phyloP scores from a whole-genome alignment of 2,113 vertebrate species.

The Muntiacus muntjak region DNA sequence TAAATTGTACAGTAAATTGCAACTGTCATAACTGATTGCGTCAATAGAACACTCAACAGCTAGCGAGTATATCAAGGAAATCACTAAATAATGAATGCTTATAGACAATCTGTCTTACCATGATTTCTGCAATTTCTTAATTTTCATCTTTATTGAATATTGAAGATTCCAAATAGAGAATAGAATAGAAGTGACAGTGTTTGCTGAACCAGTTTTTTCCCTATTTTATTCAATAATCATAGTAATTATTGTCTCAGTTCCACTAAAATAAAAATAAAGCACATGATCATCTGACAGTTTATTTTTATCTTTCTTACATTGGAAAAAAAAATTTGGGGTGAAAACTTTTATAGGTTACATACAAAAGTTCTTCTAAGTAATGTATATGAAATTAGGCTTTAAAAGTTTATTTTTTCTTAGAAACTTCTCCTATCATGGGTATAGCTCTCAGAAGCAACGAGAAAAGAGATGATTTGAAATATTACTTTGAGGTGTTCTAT shows the following conservation, averaged over 20 bases:
- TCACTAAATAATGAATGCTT: slow-evolving; percentile 69
- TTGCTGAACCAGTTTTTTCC: slow-evolving; percentile 48
- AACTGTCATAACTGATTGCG: slow-evolving; percentile 45
- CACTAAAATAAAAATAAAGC: background rate
- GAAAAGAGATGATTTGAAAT: background rate
- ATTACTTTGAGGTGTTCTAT: background rate
- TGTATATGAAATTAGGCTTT: background rate
- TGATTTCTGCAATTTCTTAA: slow-evolving; percentile 55
- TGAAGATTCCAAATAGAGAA: slow-evolving; percentile 53
- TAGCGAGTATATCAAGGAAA: slow-evolving; percentile 63
- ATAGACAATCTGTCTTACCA: slow-evolving; percentile 43
- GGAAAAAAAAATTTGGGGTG: background rate
- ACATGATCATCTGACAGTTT: background rate
- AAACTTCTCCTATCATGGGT: background rate
- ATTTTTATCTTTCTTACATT: background rate
- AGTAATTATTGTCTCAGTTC: slow-evolving; percentile 61
- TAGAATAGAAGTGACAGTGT: slow-evolving; percentile 46
- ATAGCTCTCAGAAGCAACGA: background rate
- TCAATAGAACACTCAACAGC: slow-evolving; percentile 57
- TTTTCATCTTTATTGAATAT: slow-evolving; percentile 71
- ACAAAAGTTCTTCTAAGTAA: background rate
- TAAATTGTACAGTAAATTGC: slow-evolving; percentile 10
- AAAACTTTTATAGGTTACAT: background rate
- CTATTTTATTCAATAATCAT: slow-evolving; percentile 53
- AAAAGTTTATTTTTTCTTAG: background rate